Conservation (phyloP, 2,797 vertebrate genomes). For the Ictinia mississippiensis region DNA sequence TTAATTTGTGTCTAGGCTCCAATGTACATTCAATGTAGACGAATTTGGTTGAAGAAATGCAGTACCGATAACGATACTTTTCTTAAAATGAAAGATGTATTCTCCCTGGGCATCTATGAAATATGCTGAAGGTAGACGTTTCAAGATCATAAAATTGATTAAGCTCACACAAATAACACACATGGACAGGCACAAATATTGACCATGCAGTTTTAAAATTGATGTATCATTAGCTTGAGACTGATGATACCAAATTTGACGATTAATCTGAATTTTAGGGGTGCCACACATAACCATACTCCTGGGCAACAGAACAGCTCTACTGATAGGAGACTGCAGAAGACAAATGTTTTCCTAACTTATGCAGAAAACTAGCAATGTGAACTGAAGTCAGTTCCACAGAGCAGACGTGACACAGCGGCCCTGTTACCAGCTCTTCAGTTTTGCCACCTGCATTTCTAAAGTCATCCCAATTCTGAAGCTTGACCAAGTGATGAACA, state of each 20-base stretch:
- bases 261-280: neutral
- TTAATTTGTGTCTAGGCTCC: neutral
- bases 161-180: neutral
- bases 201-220: neutral
- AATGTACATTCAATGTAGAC: neutral
- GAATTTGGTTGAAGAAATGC: neutral
- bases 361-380: neutral
- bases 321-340: neutral
- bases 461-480: neutral
- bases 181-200: neutral
- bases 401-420: neutral
- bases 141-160: neutral
- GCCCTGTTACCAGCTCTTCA: neutral
- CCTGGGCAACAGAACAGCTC: neutral
- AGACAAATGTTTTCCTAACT: neutral
- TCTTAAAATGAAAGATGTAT: neutral
- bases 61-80: neutral
- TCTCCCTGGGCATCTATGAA: neutral
- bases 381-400: neutral
- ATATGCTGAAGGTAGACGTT: rapidly evolving
- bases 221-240: neutral
- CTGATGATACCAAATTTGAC: neutral
- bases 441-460: neutral
- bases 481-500: neutral
- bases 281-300: neutral